Percentiles rank a stretch among this genome's conserved stretches.
Evolutionary conservation across 2,797 vertebrate species (phyloP).

Genomic region (Centroberyx gerrardi): DNA sequence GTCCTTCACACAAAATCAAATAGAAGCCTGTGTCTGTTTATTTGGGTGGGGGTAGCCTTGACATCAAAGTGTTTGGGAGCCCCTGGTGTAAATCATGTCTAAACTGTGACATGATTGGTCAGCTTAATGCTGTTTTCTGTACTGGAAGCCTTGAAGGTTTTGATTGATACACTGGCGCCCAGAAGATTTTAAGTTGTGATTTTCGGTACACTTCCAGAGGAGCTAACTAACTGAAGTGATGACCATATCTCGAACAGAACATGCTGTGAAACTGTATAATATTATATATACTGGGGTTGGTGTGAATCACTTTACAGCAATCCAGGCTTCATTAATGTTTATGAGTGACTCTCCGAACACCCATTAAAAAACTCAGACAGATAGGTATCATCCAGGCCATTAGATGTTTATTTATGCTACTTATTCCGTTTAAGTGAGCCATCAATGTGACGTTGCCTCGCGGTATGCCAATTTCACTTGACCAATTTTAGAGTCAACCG

Average conservation of each 20-base stretch:
- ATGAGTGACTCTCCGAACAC: slow-evolving; percentile 20
- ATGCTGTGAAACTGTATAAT: not conserved
- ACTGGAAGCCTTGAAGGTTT: too few relatives aligned
- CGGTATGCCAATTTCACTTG: not conserved
- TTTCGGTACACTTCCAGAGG: too few relatives aligned
- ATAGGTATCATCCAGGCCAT: not conserved
- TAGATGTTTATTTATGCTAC: slow-evolving; percentile 11
- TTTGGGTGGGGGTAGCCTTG: too few relatives aligned
- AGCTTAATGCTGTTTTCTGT: too few relatives aligned
- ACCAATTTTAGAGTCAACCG: not conserved
- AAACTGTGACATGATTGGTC: too few relatives aligned
- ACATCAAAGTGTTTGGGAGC: too few relatives aligned
- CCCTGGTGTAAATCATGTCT: too few relatives aligned
- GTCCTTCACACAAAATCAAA: too few relatives aligned
- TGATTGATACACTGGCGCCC: too few relatives aligned
- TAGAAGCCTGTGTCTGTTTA: too few relatives aligned
- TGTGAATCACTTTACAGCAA: slow-evolving; percentile 9
- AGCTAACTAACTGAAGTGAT: too few relatives aligned
- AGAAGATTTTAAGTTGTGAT: not conserved
- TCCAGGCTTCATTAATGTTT: slow-evolving; percentile 21
- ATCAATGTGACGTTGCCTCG: not conserved
- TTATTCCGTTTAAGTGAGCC: not conserved
- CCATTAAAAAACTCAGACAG: slow-evolving; percentile 14
- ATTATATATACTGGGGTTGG: not conserved
- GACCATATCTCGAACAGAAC: not conserved